Base-by-base conservation (phyloP, 1,140 invertebrate genomes). In the Solenopsis invicta region DNA sequence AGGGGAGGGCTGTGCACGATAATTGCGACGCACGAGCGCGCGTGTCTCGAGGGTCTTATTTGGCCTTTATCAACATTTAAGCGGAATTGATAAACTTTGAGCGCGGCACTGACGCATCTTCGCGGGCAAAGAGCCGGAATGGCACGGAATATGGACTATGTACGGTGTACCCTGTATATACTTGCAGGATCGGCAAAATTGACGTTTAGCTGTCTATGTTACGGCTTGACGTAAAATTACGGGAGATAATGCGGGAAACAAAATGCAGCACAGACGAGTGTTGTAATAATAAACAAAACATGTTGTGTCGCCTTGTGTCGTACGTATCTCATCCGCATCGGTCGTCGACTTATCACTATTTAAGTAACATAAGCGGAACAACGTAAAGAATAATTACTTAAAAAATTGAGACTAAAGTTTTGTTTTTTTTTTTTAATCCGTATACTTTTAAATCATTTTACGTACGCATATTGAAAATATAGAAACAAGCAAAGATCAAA, bases 211-310 rank as follows among this genome's bases (percentile, higher is more conserved):
- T n/a, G n/a, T 64, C 0, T 5, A 34, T 16, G 6, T 6, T 21
- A 37, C 41, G 18, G 16, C 13, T 74, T 82, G 80, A 82, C 67
- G 67, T 74, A 82, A 74, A 82, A 34, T 61, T 37, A 18, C 24
- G 12, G 12, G 67, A 18, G 66, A 81, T 71, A 81, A 81, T 45
- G 13, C 24, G 45, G 24, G 8, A 18, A 37, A 59, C 10, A 16
- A 29, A 48, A 29, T 29, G 10, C 10, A 69, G 41, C 18, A 12
- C 2, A 5, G n/a, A 41, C 34, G 34, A 34, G 1, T 52, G 24
- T n/a, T 45, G 21, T 2, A 81, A 71, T 5, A 82, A 59, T 59
- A 82, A 82, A 74, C 67, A 59, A 82, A 59, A 5, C 67, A n/a
- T 4, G 13, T 34, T 37, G 45, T 29, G 18, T 80, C 45, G n/a